These are phyloP conservation scores for Xerus rutilus DNA, from an alignment of 2,797 vertebrate genomes.

Conservation along the genomic window DNA sequence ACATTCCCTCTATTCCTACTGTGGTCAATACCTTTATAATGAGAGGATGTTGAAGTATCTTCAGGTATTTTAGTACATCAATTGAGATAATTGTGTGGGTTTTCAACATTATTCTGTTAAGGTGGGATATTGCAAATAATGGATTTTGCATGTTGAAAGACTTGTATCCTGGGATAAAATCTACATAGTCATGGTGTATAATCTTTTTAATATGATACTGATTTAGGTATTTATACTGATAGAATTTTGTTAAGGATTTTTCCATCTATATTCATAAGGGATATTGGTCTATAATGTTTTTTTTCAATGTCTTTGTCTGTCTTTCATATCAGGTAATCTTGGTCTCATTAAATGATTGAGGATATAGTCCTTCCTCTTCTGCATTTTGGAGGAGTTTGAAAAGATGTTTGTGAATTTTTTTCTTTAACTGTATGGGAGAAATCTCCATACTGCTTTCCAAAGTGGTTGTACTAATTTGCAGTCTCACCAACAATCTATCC, in stretches of 20 bases:
- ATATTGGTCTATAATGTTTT: neutral
- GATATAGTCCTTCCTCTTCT: neutral
- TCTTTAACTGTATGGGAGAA: neutral
- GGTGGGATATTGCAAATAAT: neutral
- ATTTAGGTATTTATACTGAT: neutral
- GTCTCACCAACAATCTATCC: no score
- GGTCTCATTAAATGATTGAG: neutral
- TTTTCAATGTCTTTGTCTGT: neutral
- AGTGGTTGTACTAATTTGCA: no score
- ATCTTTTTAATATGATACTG: neutral
- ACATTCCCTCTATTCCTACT: neutral
- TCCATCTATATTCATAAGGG: neutral
- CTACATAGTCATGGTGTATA: neutral
- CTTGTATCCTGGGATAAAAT: neutral
- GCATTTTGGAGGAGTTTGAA: neutral
- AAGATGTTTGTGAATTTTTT: neutral
- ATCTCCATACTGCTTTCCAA: neutral
- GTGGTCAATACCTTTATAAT: neutral
- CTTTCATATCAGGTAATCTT: neutral
- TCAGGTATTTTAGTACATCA: neutral
- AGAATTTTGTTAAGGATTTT: neutral
- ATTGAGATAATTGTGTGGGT: neutral
- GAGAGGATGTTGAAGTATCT: neutral
- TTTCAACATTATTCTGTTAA: neutral
- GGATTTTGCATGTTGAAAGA: neutral